A percentile compares a stretch with the other conserved stretches of the same genome.
Evolutionary conservation across 2,888 invertebrate genomes (phyloP).

Genomic region (Synanthedon myopaeformis): DNA sequence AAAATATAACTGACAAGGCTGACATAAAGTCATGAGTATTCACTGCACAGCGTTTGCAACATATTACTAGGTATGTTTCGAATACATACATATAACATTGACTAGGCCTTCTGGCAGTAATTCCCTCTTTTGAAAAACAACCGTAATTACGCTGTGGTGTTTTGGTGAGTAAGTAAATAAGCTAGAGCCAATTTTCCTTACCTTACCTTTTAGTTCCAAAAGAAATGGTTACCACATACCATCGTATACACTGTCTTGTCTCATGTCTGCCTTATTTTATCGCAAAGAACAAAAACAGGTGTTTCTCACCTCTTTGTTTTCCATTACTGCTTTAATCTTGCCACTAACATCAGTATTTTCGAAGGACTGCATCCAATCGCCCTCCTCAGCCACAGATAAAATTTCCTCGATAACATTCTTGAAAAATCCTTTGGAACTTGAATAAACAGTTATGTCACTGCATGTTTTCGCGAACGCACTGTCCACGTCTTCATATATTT

Average conservation of each 20-base stretch:
- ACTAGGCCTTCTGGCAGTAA: too few species aligned
- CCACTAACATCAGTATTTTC: conserved; percentile 70
- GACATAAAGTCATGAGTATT: too few species aligned
- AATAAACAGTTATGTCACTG: conserved; percentile 80
- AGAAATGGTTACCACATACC: background rate
- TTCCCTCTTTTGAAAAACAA: too few species aligned
- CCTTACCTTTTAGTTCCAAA: background rate
- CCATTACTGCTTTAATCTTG: conserved; percentile 67
- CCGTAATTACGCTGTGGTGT: too few species aligned
- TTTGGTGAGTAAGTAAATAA: too few species aligned
- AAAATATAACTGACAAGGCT: too few species aligned
- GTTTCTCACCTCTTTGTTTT: conserved; percentile 54
- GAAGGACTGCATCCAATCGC: conserved; percentile 73
- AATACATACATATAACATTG: too few species aligned
- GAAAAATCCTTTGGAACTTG: conserved; percentile 82
- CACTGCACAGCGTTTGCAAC: too few species aligned
- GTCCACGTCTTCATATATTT: conserved; percentile 43
- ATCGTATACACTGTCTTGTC: too few species aligned
- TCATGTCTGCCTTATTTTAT: background rate
- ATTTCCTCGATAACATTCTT: conserved; percentile 74
- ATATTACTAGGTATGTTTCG: too few species aligned
- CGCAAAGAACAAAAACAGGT: background rate
- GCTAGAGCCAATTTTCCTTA: too few species aligned
- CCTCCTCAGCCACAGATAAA: conserved; percentile 55
- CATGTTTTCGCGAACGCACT: conserved; percentile 73